These are phyloP conservation scores for Bellardia pandia DNA, from an alignment of 2,888 invertebrate species.

Conservation along the genomic window DNA sequence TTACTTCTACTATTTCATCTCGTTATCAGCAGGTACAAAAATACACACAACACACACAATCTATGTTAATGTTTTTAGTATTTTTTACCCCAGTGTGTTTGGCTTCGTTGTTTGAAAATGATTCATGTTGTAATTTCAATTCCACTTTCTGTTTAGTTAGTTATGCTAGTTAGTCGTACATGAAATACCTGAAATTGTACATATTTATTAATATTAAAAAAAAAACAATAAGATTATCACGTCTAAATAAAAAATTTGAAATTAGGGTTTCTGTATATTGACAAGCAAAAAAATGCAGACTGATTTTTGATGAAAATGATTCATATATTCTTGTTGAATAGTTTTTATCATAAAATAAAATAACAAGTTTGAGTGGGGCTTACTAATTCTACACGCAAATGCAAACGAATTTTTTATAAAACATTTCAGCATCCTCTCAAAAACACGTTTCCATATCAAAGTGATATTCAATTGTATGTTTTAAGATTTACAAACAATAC, in stretches of 20 bases:
- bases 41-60: neutral
- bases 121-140: slow-evolving; percentile 30
- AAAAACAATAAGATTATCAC: neutral
- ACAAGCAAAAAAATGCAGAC: too few species aligned
- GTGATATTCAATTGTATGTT: too few species aligned
- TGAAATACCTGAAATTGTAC: slow-evolving; percentile 29
- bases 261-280: neutral
- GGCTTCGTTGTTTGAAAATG: slow-evolving; percentile 2
- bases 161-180: slow-evolving; percentile 1
- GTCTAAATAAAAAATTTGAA: neutral
- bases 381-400: too few species aligned
- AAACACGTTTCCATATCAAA: too few species aligned
- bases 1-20: slow-evolving; percentile 50
- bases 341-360: too few species aligned
- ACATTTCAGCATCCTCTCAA: too few species aligned
- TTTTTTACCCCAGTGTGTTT: neutral
- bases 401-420: too few species aligned
- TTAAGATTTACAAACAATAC: too few species aligned
- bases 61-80: neutral
- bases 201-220: neutral
- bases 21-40: slow-evolving; percentile 64
- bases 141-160: neutral
- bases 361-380: too few species aligned
- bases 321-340: too few species aligned
- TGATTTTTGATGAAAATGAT: too few species aligned